A percentile compares a stretch with the other conserved stretches of the same genome.
These are phyloP conservation scores for Emydura subglobosa DNA, from an alignment of 2,113 vertebrate species.

Conservation along the genomic window DNA sequence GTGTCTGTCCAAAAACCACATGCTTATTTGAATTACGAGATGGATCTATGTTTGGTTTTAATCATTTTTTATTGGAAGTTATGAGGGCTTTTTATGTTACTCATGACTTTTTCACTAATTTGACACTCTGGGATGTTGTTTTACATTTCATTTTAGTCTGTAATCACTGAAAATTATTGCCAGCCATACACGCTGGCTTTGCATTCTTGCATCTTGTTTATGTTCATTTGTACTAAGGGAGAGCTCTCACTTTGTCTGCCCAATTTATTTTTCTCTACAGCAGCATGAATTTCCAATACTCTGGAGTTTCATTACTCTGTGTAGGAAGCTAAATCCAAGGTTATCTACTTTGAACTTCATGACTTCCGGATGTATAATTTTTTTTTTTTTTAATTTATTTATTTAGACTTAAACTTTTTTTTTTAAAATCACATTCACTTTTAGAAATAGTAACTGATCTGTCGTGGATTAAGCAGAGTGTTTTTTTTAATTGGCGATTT, in stretches of 20 bases:
- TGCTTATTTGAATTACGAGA: background rate
- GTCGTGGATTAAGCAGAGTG: conserved; percentile 37
- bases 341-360: conserved; percentile 70
- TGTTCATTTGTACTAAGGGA: conserved; percentile 70
- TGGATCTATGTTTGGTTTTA: conserved; percentile 44
- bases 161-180: conserved; percentile 77
- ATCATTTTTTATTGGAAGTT: conserved; percentile 61
- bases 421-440: background rate
- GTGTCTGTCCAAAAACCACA: background rate
- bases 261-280: conserved; percentile 73
- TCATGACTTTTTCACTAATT: conserved; percentile 69
- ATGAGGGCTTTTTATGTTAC: conserved; percentile 52
- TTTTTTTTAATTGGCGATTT: conserved; percentile 39
- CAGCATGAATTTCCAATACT: conserved; percentile 66
- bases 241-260: conserved; percentile 41
- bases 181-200: conserved; percentile 67
- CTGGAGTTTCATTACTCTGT: conserved; percentile 72
- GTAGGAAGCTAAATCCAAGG: conserved; percentile 70
- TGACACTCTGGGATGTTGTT: conserved; percentile 74
- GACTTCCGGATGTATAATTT: conserved; percentile 51
- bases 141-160: conserved; percentile 75
- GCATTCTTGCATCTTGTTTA: conserved; percentile 73
- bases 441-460: background rate
- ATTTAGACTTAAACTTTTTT: conserved; percentile 38
- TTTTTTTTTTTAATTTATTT: conserved; percentile 61